These are phyloP conservation scores for Andrena hattorfiana DNA, from an alignment of 2,888 invertebrate species.

Conservation along the genomic window DNA sequence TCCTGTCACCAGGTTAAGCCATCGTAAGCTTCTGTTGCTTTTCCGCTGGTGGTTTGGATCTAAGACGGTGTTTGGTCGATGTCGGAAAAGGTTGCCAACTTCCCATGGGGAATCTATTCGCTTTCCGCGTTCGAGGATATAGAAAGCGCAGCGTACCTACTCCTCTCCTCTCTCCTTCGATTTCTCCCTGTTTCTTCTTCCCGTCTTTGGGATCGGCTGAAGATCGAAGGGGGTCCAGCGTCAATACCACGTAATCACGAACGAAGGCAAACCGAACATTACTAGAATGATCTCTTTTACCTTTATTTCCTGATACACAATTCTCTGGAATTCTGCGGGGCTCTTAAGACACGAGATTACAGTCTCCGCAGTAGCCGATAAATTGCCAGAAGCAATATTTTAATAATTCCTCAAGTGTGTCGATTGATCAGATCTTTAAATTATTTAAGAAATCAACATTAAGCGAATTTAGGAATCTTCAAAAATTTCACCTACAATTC, in stretches of 20 bases:
- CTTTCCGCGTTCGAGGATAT: slow-evolving; percentile 71
- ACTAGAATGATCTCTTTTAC: slow-evolving; percentile 52
- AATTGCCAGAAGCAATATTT: background rate
- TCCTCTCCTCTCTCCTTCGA: slow-evolving; percentile 7
- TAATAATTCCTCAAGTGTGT: background rate
- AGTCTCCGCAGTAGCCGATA: background rate
- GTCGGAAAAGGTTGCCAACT: slow-evolving; percentile 71
- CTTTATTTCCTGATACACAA: slow-evolving; percentile 23
- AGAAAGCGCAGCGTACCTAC: slow-evolving; percentile 18
- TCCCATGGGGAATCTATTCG: slow-evolving; percentile 82
- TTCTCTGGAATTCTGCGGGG: background rate
- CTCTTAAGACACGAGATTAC: background rate
- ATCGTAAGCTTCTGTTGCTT: slow-evolving; percentile 78
- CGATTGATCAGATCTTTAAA: background rate
- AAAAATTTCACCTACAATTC: no score
- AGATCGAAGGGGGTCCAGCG: slow-evolving; percentile 30
- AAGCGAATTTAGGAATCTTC: no score
- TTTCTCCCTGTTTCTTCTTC: slow-evolving; percentile 9
- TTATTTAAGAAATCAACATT: no score
- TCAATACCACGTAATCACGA: slow-evolving; percentile 31
- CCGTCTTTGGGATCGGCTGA: background rate
- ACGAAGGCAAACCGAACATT: slow-evolving; percentile 57
- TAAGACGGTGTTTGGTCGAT: slow-evolving; percentile 50
- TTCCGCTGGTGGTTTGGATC: slow-evolving; percentile 68
- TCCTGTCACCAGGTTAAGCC: slow-evolving; percentile 83